phyloP scores from a whole-genome alignment of 2,888 invertebrate genomes.

The Cryptophagus acutangulus region DNA sequence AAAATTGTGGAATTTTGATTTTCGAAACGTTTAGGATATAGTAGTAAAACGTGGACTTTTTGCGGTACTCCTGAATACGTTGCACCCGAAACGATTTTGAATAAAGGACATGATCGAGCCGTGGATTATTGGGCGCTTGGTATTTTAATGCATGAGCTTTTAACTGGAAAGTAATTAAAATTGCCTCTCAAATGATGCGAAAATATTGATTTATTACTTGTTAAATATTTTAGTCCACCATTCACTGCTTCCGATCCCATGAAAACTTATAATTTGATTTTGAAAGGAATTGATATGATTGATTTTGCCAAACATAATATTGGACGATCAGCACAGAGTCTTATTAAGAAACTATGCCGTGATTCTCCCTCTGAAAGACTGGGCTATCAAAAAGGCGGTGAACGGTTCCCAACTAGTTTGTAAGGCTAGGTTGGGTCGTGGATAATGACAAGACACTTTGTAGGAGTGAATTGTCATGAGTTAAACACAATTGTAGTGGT shows the following conservation, averaged over 20 bases:
- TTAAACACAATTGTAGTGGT: too few species aligned
- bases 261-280: conserved; percentile 67
- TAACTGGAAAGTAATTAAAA: conserved; percentile 61
- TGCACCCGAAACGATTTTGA: conserved; percentile 62
- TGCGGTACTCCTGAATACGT: conserved; percentile 66
- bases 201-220: not conserved
- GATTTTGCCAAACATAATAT: conserved; percentile 60
- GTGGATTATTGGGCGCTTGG: conserved; percentile 71
- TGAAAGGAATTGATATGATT: conserved; percentile 66
- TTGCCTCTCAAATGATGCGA: not conserved
- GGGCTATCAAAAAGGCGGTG: conserved; percentile 63
- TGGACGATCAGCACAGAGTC: conserved; percentile 57
- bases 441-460: too few species aligned
- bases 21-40: conserved; percentile 59
- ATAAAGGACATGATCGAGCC: conserved; percentile 67
- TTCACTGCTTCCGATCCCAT: conserved; percentile 65
- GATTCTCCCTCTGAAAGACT: conserved; percentile 63
- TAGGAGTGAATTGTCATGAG: too few species aligned
- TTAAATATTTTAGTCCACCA: conserved; percentile 52
- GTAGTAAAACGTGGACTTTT: conserved; percentile 69
- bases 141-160: conserved; percentile 60
- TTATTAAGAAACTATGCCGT: conserved; percentile 64
- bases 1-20: conserved; percentile 69
- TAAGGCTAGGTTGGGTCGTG: too few species aligned
- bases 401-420: too few species aligned